Base-by-base conservation (phyloP, 2,888 invertebrate genomes). In the Dendrolimus pini region DNA sequence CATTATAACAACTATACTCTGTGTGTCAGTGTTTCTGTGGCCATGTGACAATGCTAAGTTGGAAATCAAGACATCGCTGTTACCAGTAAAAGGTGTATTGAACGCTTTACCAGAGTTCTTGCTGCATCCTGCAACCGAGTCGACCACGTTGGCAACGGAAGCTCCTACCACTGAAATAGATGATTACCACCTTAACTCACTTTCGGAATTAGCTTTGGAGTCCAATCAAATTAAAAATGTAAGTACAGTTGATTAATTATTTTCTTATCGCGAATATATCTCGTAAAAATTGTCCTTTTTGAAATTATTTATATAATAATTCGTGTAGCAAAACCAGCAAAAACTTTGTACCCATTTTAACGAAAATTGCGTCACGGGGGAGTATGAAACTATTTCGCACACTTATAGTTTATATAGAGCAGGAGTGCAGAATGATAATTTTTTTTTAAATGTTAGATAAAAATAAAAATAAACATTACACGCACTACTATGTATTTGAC, bases 51-150 rank as follows among this genome's bases (percentile, higher is more conserved):
- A 73, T 52, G 71, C 71, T 8, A 64, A 65, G 9, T 62, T 68
- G 1, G 75, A 69, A n/a, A 70, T 70, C 41, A 63, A 68, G 59
- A 58, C 62, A 7, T 59, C 68, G 0, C 61, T 81, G 0, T 57
- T 80, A 12, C 73, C 77, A 0, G 74, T 70, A n/a, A 69, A 72
- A 60, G 74, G 70, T 54, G 69, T 75, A 1, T 65, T 82, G n/a
- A 78, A 71, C 53, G 69, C 74, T 7, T 71, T 80, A 10, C 74
- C 81, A 47, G 77, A 69, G 41, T 66, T 78, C 47, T 64, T 80
- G 30, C 74, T 72, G 7, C 64, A 67, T 10, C 64, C 67, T 2
- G 62, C 63, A 3, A 62, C 69, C 3, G 61, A 61, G 0, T 47
- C 47, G 6, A 10, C 58, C n/a, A 54, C 59, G 2, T 58, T 14